Evolutionary conservation across 2,888 invertebrate genomes (phyloP), one percentile per base, ranked within the genome.

Genomic region (Tigriopus californicus): DNA sequence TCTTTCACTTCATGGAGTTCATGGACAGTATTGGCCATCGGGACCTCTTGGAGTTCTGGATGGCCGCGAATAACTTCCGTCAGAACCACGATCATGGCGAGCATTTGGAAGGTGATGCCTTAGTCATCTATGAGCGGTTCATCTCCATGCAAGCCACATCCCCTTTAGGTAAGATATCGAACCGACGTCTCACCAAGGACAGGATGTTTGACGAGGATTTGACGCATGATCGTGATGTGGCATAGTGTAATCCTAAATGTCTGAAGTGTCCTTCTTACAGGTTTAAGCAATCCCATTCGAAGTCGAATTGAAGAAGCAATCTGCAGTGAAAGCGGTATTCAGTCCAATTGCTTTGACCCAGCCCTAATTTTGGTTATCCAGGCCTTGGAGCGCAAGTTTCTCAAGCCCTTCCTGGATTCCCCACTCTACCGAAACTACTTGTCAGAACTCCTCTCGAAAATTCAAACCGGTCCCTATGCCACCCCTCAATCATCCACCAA

Each of bases 1-100:
- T 54, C 10, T 54, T 54, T 54, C 41, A 41, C 18, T 54, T 54
- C 15, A 54, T 41, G 40, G 54, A 54, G 18, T 54, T 54, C 22
- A 33, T 54, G 40, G 54, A 54, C 15, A 18, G n/a, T 41, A 41
- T 40, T 15, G 54, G 54, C 41, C 15, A 49, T 20, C 22, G 20
- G 13, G 54, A 54, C 11, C 42, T 41, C 22, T 41, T 54, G 15
- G 41, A 40, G 22, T 54, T 54, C 41, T 54, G 54, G 54, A 54
- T 54, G 54, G 22, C 42, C 15, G 40, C 42, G 10, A 54, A 54
- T 18, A 54, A 54, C 24, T 54, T 40, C 41, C 33, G 33, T 33
- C 49, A 49, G 11, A 49, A 49, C 5, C 4, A 15, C 18, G 40
- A 54, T 18, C 20, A 54, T 11, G 18, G 13, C 18, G 40, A 54